phyloP scores from a whole-genome alignment of 53 echinoderm and acorn worm genomes.

The Temnopleurus reevesii region DNA sequence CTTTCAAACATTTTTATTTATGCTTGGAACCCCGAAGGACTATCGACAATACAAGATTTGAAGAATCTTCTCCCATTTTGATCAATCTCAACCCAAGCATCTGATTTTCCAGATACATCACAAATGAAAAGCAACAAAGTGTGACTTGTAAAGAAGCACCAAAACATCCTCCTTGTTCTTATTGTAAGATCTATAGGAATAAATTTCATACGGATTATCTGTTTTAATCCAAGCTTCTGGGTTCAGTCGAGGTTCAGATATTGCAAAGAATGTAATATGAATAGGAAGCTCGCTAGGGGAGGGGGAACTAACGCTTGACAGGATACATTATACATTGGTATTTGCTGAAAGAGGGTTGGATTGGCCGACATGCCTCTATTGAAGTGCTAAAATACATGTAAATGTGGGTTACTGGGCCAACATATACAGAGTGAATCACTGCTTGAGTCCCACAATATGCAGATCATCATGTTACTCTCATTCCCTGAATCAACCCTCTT shows the following conservation, averaged over 20 bases:
- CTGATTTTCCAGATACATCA: too few relatives aligned
- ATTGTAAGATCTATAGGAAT: too few relatives aligned
- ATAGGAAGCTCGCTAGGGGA: not conserved
- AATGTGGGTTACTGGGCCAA: slow-evolving; percentile 33
- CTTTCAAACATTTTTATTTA: too few relatives aligned
- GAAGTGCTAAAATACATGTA: not conserved
- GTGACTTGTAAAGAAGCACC: too few relatives aligned
- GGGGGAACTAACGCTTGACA: not conserved
- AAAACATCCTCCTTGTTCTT: too few relatives aligned
- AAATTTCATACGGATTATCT: too few relatives aligned
- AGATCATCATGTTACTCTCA: slow-evolving; percentile 7
- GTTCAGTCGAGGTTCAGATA: not conserved
- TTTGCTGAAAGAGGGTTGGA: not conserved
- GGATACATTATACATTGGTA: not conserved
- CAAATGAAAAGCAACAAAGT: too few relatives aligned
- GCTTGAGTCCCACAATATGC: not conserved
- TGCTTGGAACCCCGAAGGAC: too few relatives aligned
- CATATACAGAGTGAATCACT: not conserved
- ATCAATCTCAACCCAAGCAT: too few relatives aligned
- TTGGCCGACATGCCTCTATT: slow-evolving; percentile 15
- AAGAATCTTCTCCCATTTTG: too few relatives aligned
- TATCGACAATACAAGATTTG: too few relatives aligned
- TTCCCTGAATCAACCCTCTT: slow-evolving; percentile 5
- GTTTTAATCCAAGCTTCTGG: too few relatives aligned
- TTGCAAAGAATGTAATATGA: not conserved